Conservation (phyloP, 2,113 vertebrate species). For the Rhinoptilus africanus region DNA sequence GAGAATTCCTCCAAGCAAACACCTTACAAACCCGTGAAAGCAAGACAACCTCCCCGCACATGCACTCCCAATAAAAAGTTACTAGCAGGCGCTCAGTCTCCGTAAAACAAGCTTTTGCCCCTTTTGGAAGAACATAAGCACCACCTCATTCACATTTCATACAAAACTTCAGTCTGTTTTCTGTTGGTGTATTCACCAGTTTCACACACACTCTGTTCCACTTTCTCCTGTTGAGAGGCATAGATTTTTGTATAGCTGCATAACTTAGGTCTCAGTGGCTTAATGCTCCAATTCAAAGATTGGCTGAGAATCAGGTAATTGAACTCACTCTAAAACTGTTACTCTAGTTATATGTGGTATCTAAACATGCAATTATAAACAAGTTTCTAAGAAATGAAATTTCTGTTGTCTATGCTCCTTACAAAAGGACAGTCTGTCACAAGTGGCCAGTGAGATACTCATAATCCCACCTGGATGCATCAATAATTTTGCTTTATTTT, state of each 20-base stretch:
- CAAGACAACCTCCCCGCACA: background rate
- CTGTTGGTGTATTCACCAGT: background rate
- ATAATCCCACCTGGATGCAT: background rate
- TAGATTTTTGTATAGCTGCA: background rate
- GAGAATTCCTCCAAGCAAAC: background rate
- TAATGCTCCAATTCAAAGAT: background rate
- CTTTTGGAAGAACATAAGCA: background rate
- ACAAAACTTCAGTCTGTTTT: background rate
- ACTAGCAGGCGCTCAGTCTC: background rate
- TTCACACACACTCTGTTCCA: background rate
- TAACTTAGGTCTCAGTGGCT: background rate
- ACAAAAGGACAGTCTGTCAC: background rate
- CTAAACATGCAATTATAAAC: background rate
- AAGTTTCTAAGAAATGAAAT: background rate
- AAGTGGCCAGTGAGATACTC: background rate
- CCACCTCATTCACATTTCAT: background rate
- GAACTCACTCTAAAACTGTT: background rate
- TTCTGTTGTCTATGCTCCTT: background rate
- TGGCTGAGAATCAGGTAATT: background rate
- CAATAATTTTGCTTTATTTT: background rate
- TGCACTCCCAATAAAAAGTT: background rate
- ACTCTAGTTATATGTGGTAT: background rate
- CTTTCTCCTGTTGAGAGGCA: rapidly evolving
- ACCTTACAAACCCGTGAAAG: background rate
- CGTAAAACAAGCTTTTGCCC: background rate